A percentile compares a stretch with the other conserved stretches of the same genome.
phyloP scores from a whole-genome alignment of 2,888 invertebrate species.

The Schizaphis graminum region DNA sequence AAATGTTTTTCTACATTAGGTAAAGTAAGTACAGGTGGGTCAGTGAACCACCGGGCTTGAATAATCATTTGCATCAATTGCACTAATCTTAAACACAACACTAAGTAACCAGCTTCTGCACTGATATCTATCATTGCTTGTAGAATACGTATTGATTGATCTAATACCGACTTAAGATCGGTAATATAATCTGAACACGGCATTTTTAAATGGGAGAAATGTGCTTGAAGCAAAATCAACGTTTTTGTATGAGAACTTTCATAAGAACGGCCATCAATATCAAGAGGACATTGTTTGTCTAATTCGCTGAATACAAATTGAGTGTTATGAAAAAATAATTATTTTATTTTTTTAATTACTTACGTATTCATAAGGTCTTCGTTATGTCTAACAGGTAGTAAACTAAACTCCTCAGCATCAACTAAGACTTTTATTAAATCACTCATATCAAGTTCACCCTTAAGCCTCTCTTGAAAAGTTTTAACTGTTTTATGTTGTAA shows the following conservation, averaged over 20 bases:
- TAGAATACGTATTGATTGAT: conserved; percentile 94
- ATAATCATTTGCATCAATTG: conserved; percentile 89
- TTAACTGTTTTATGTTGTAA: conserved; percentile 91
- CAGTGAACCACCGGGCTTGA: conserved; percentile 90
- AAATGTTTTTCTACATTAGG: conserved; percentile 82
- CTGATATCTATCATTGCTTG: conserved; percentile 97
- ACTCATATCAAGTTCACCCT: conserved; percentile 77
- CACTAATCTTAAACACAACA: conserved; percentile 83
- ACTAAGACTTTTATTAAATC: conserved; percentile 85
- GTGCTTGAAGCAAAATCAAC: conserved; percentile 92
- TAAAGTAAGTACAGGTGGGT: conserved; percentile 81
- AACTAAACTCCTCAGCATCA: conserved; percentile 89
- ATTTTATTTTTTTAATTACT: conserved; percentile 67
- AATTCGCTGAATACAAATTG: conserved; percentile 78
- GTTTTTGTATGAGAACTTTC: conserved; percentile 97
- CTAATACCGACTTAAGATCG: conserved; percentile 96
- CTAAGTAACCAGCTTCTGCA: conserved; percentile 91
- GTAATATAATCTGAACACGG: conserved; percentile 96
- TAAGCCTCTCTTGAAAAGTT: conserved; percentile 81
- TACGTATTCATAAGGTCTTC: conserved; percentile 94
- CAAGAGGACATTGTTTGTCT: conserved; percentile 81
- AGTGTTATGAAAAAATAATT: conserved; percentile 21
- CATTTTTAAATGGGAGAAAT: conserved; percentile 85
- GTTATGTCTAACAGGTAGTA: conserved; percentile 97
- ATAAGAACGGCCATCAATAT: conserved; percentile 80